Evolutionary conservation across 2,888 invertebrate genomes (phyloP).

Genomic region (Odiellus spinosus): DNA sequence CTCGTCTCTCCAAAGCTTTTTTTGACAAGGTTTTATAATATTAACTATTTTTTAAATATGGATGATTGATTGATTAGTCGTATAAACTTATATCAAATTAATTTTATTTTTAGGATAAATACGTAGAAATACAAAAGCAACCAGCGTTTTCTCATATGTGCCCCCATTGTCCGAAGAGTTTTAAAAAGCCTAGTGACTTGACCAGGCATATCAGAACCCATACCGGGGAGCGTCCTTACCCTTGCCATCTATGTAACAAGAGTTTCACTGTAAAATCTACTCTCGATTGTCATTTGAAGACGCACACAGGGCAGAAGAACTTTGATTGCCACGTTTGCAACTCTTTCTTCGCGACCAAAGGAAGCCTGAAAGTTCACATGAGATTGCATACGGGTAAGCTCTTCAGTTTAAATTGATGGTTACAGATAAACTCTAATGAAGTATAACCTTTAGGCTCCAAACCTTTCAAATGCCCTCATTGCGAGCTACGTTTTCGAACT

Average conservation of each 20-base stretch:
- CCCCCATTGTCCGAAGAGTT: constrained; percentile 29
- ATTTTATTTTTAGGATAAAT: constrained; percentile 10
- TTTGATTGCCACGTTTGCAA: constrained; percentile 28
- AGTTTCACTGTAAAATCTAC: constrained; percentile 20
- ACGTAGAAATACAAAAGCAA: constrained; percentile 12
- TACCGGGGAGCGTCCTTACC: constrained; percentile 37
- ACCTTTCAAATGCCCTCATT: constrained; percentile 71
- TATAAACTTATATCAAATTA: background rate
- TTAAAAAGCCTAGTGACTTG: constrained; percentile 34
- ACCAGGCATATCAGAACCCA: constrained; percentile 32
- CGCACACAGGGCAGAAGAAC: constrained; percentile 32
- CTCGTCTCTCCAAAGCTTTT: no score
- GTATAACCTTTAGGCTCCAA: constrained; percentile 53
- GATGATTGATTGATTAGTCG: no score
- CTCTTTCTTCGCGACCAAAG: constrained; percentile 34
- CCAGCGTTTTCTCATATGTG: constrained; percentile 26
- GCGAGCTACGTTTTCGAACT: constrained; percentile 46
- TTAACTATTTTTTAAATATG: no score
- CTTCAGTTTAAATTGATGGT: no score
- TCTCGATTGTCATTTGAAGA: constrained; percentile 34
- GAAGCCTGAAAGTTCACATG: constrained; percentile 33
- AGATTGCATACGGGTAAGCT: constrained; percentile 29
- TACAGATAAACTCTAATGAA: no score
- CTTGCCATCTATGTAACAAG: constrained; percentile 28
- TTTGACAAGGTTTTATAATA: no score